Evolutionary conservation across 2,113 vertebrate species (phyloP).

Genomic region (Aphelocoma coerulescens): DNA sequence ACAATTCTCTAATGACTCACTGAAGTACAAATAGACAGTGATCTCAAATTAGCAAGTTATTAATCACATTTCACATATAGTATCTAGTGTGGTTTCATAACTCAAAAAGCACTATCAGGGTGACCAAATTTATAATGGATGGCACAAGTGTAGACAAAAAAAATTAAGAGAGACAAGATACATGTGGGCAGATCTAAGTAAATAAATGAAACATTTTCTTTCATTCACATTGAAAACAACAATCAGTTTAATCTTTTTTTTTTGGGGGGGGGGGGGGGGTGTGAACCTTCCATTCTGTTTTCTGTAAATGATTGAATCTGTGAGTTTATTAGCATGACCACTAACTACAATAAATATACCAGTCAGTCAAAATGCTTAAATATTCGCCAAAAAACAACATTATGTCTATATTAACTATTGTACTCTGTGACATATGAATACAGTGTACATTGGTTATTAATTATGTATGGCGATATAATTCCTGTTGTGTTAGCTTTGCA

Average conservation of each 20-base stretch:
- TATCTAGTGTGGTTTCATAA: background rate
- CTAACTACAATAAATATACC: background rate
- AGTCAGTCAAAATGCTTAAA: background rate
- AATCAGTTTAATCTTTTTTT: background rate
- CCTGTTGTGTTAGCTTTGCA: background rate
- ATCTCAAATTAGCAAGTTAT: conserved; percentile 28
- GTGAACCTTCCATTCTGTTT: background rate
- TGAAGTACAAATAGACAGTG: conserved; percentile 37
- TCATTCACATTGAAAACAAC: background rate
- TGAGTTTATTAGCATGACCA: background rate
- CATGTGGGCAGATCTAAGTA: background rate
- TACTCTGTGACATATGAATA: background rate
- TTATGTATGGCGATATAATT: background rate
- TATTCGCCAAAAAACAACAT: background rate
- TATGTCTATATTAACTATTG: background rate
- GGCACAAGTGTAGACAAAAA: background rate
- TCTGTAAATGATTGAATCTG: background rate
- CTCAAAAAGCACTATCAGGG: background rate
- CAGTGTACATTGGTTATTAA: background rate
- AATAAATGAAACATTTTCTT: background rate
- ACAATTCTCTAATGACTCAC: conserved; percentile 39
- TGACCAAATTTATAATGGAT: background rate
- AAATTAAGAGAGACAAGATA: background rate
- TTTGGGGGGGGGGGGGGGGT: too few relatives aligned
- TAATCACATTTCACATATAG: background rate